phyloP scores from a whole-genome alignment of 2,113 vertebrate genomes.

The Tychaedon coryphoeus region DNA sequence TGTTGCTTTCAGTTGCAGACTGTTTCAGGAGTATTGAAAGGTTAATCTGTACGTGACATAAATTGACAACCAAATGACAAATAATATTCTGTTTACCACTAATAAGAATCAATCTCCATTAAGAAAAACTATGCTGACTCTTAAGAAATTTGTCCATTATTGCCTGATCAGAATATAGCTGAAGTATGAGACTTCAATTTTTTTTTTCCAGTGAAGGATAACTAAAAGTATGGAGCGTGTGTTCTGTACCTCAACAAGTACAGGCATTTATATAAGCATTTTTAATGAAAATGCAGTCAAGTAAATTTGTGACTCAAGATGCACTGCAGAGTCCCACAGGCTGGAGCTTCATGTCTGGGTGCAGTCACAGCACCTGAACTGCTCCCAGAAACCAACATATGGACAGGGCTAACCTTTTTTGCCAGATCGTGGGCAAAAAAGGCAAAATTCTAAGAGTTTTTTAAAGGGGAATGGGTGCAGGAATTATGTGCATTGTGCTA shows the following conservation, averaged over 20 bases:
- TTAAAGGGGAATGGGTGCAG: background rate
- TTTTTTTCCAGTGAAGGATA: background rate
- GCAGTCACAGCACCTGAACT: background rate
- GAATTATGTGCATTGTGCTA: background rate
- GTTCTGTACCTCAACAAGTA: background rate
- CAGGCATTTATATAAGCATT: background rate
- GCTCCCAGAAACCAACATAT: background rate
- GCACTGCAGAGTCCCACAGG: background rate
- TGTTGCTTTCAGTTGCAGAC: background rate
- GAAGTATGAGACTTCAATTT: background rate
- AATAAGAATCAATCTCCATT: constrained; percentile 1
- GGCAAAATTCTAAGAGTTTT: background rate
- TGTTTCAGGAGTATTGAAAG: background rate
- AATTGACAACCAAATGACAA: constrained; percentile 1
- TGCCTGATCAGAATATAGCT: background rate
- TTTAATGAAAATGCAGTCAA: background rate
- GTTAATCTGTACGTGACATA: background rate
- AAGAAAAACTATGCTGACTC: background rate
- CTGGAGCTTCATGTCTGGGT: background rate
- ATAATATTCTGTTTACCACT: constrained; percentile 17
- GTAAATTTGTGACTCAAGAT: background rate
- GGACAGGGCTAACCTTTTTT: background rate
- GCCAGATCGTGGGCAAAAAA: background rate
- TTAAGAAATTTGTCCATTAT: background rate
- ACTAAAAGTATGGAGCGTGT: fast-evolving